phyloP scores from a whole-genome alignment of 2,797 vertebrate genomes.

The Poecilia gillii region DNA sequence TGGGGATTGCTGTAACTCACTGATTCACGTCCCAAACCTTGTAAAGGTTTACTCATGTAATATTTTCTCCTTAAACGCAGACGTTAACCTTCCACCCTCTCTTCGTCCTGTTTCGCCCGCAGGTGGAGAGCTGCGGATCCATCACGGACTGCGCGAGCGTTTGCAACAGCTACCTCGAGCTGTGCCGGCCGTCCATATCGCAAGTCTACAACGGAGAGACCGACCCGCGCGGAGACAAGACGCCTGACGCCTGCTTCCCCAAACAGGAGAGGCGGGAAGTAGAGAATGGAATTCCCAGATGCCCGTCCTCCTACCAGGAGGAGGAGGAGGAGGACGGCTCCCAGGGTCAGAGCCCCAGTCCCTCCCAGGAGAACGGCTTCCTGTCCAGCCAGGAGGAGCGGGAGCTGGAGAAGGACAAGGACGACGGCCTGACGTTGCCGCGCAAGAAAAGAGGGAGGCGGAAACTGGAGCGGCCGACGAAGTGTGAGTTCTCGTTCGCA shows the following conservation, averaged over 20 bases:
- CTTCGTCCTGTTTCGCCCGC: slow-evolving; percentile 38
- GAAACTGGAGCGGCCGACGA: slow-evolving; percentile 88
- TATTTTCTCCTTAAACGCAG: slow-evolving; percentile 24
- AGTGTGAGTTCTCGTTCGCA: slow-evolving; percentile 83
- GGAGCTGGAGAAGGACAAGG: slow-evolving; percentile 83
- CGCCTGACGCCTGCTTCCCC: slow-evolving; percentile 66
- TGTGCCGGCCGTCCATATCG: slow-evolving; percentile 81
- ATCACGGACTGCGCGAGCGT: slow-evolving; percentile 80
- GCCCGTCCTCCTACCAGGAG: slow-evolving; percentile 62
- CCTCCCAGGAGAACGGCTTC: slow-evolving; percentile 88
- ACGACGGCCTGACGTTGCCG: slow-evolving; percentile 73
- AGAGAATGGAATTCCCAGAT: slow-evolving; percentile 77
- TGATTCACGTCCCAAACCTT: slow-evolving; percentile 20
- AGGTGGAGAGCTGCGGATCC: slow-evolving; percentile 73
- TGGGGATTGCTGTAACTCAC: slow-evolving; percentile 45
- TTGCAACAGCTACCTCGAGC: slow-evolving; percentile 81
- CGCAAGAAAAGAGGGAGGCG: slow-evolving; percentile 85
- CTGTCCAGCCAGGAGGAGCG: slow-evolving; percentile 81
- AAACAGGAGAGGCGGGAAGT: slow-evolving; percentile 81
- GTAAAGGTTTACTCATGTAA: slow-evolving; percentile 27
- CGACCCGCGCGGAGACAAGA: slow-evolving; percentile 71
- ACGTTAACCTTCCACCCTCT: slow-evolving; percentile 35
- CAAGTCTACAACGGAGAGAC: slow-evolving; percentile 89
- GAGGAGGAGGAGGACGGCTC: slow-evolving; percentile 75
- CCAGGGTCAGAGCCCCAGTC: slow-evolving; percentile 78